Conservation (phyloP, 2,797 vertebrate species). For the Pithecia hirsuta region DNA sequence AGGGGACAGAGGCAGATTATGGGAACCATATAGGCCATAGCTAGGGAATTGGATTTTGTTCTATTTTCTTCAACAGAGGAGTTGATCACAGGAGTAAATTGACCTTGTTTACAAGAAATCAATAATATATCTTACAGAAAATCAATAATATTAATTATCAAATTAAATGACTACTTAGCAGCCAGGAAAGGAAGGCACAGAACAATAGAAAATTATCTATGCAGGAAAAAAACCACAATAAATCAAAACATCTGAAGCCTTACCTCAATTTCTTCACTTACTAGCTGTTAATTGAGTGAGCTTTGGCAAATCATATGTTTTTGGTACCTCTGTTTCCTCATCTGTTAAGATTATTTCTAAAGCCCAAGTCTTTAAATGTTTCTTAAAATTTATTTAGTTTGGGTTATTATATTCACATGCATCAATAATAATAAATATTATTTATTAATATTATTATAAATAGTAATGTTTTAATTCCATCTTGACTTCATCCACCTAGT, state of each 20-base stretch:
- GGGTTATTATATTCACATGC: background rate
- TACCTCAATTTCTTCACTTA: background rate
- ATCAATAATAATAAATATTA: too few species aligned
- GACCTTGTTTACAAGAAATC: background rate
- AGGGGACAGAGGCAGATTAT: background rate
- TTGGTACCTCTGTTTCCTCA: background rate
- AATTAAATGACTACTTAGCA: background rate
- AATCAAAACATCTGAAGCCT: background rate
- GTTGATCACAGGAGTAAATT: background rate
- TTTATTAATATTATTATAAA: background rate
- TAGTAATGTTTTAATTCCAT: background rate
- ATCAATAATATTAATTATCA: background rate
- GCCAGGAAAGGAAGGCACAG: background rate
- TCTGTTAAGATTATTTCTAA: background rate
- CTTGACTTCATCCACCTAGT: background rate
- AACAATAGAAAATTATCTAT: background rate
- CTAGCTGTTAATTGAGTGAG: background rate
- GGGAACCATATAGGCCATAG: background rate
- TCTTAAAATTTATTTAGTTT: background rate
- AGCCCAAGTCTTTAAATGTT: background rate
- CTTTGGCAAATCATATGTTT: background rate
- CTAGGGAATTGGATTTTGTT: background rate
- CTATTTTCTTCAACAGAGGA: background rate
- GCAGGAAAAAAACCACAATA: background rate
- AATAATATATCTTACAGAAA: background rate